Evolutionary conservation across 2,113 vertebrate species (phyloP), one percentile per base, ranked within the genome.

Genomic region (Nipponia nippon): DNA sequence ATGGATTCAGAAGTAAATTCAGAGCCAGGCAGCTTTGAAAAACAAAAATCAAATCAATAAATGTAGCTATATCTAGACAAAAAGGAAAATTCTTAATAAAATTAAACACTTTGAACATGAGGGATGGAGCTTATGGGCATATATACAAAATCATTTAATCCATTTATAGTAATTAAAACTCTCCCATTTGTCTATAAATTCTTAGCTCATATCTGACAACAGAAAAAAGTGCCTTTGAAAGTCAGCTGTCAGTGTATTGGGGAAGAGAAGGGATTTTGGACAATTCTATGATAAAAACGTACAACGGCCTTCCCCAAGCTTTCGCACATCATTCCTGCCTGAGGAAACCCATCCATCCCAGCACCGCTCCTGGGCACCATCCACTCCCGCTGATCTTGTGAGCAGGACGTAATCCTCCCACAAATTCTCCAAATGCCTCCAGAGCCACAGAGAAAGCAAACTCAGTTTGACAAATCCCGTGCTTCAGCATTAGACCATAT

Each of bases 61-160:
- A 46, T 47, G 29, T 25, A 87, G 49, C 82, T 66, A 9, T 20
- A 91, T 34, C 25, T 52, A 90, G 53, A 83, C 49, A 96, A 90
- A 94, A 93, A 65, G 13, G 8, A 72, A 89, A 86, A 32, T 70
- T 76, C 49, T 85, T 88, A 89, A 91, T 65, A 94, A 93, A 91
- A 93, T 84, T 27, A 94, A 87, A 53, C n/a, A 84, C 75, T 95
- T 83, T 61, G 66, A 93, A 91, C 40, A 83, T 42, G 27, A 83
- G 40, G 29, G 46, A 29, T 36, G 83, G 66, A 80, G 66, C 93
- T 93, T 90, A 95, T 38, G 25, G 70, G 70, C 70, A 70, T 50
- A 77, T 58, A 93, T 17, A 87, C 20, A 94, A 89, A 93, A 94
- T 67, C 11, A 84, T 67, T 89, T 95, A 96, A 97, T 96, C 89